Evolutionary conservation across 2,797 vertebrate species (phyloP), one percentile per base, ranked within the genome.

Genomic region (Poecilia wingei): DNA sequence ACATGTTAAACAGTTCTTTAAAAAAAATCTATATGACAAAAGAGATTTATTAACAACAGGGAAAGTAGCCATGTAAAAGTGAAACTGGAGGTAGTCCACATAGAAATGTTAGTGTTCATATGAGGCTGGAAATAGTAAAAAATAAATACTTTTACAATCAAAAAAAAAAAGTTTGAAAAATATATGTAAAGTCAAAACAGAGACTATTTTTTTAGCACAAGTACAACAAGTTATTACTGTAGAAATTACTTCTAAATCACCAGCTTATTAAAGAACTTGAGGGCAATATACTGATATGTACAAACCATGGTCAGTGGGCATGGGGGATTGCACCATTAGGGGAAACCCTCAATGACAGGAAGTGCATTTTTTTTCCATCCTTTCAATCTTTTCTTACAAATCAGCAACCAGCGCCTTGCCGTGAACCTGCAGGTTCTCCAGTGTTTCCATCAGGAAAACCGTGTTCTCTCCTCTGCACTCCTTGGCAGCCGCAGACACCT

Each of bases 401-500:
- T 85, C 68, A 64, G 72, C 78, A 1, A 82, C 57, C 12, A 92
- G 80, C 0, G 70, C 82, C 18, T 73, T 53, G 47, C 90, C 93
- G 14, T 86, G 86, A 45, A 68, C 53, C 70, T 92, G 89, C 41
- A 97, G 89, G 74, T 93, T 93, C 83, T 96, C 91, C 85, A 99
- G 79, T 49, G 96, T 87, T 87, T 95, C 94, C 90, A 97, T 72
- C 46, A 99, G 95, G 84, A 95, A 89, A 77, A 88, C 82, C 0
- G 94, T 95, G 79, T 97, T 95, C 41, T 97, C 95, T 55, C 94
- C 96, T 73, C 92, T 86, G 83, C 92, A 96, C 25, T 84, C 76
- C 68, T 64, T 81, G 47, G 96, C 77, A 7, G 85, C 94, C 47
- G 87, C 93, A 84, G 95, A 93, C 72, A 97, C 83, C 68, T 95